These are phyloP conservation scores for Drosophila ambigua DNA, from an alignment of 1,140 invertebrate species.

Conservation along the genomic window DNA sequence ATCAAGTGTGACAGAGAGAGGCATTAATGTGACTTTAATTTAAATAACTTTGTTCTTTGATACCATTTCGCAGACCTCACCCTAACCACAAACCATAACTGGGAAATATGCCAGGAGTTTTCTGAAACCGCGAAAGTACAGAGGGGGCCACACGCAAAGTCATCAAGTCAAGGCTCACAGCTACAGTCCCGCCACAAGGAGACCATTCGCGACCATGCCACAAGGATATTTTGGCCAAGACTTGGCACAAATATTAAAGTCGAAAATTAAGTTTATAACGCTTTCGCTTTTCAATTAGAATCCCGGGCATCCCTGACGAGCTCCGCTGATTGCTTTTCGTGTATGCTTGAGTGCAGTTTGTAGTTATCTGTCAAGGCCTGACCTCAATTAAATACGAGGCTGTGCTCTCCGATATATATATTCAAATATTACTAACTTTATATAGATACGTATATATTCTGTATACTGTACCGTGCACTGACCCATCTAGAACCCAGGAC, in stretches of 20 bases:
- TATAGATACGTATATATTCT: too few species aligned
- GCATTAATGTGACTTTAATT: slow-evolving; percentile 59
- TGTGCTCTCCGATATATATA: background rate
- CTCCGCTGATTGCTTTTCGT: slow-evolving; percentile 57
- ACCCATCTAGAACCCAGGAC: background rate
- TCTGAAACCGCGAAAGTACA: too few species aligned
- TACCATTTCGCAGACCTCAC: too few species aligned
- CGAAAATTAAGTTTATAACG: slow-evolving; percentile 58
- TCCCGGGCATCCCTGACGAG: slow-evolving; percentile 36
- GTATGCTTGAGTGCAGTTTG: slow-evolving; percentile 53
- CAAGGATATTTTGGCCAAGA: background rate
- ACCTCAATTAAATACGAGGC: slow-evolving; percentile 42
- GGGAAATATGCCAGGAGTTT: slow-evolving; percentile 9
- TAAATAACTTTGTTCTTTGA: slow-evolving; percentile 33
- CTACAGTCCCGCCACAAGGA: background rate
- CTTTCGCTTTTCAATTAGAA: slow-evolving; percentile 65
- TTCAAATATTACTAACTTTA: too few species aligned
- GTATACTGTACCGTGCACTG: background rate
- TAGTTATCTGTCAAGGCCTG: slow-evolving; percentile 47
- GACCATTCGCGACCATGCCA: too few species aligned
- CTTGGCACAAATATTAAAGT: slow-evolving; percentile 38
- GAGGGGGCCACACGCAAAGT: too few species aligned
- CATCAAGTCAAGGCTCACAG: too few species aligned
- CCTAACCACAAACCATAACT: too few species aligned
- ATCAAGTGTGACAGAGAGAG: background rate